Conservation (phyloP, 2,888 invertebrate genomes). For the Eumacrocentrus americanus region DNA sequence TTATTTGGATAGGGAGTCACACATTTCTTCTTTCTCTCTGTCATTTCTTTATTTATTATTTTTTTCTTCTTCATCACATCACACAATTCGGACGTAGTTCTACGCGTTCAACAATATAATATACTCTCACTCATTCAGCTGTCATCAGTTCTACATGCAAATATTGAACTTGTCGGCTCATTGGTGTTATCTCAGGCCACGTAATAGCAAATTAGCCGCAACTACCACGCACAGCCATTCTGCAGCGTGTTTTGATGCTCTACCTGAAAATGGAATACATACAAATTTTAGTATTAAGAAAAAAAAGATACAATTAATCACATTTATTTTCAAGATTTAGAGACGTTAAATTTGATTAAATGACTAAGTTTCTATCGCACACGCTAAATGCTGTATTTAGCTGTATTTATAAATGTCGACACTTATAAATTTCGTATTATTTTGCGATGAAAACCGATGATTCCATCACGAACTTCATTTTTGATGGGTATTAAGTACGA, state of each 20-base stretch:
- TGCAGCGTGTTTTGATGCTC: slow-evolving; percentile 43
- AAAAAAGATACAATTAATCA: neutral
- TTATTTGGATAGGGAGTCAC: neutral
- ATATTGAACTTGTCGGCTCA: slow-evolving; percentile 44
- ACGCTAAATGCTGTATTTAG: too few relatives aligned
- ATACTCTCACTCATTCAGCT: neutral
- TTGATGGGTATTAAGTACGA: too few relatives aligned
- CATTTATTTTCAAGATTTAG: neutral
- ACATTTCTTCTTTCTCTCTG: neutral
- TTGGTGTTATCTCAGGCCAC: slow-evolving; percentile 57
- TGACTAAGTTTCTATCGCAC: too few relatives aligned
- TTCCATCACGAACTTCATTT: too few relatives aligned
- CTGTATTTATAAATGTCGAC: too few relatives aligned
- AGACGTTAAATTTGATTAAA: too few relatives aligned
- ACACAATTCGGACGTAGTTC: slow-evolving; percentile 38
- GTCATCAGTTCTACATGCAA: neutral
- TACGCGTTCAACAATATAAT: slow-evolving; percentile 33
- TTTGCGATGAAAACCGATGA: too few relatives aligned
- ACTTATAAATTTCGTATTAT: too few relatives aligned
- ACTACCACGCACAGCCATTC: slow-evolving; percentile 47
- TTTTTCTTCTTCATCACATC: neutral
- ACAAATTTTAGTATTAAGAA: neutral
- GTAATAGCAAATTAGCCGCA: slow-evolving; percentile 45
- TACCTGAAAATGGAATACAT: slow-evolving; percentile 44
- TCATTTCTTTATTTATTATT: neutral